Conservation (phyloP, 2,888 invertebrate species). For the Rosalia funebris region DNA sequence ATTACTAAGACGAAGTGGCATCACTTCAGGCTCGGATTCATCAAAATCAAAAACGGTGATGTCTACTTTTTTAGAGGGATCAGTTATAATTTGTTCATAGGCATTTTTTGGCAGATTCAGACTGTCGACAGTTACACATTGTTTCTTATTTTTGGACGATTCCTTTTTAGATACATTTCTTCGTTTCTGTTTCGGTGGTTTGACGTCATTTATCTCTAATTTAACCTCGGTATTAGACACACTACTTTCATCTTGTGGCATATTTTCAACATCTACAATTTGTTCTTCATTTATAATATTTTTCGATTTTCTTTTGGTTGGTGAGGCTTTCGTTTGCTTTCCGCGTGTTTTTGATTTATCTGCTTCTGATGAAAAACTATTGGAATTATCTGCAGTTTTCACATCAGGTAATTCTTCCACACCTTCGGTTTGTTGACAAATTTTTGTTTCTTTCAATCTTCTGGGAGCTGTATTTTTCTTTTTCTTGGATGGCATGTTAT, state of each 20-base stretch:
- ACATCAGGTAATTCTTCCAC: too few species aligned
- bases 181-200: background rate
- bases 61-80: conserved; percentile 24
- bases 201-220: too few species aligned
- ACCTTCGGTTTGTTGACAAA: too few species aligned
- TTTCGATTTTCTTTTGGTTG: background rate
- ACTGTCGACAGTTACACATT: background rate
- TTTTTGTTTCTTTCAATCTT: too few species aligned
- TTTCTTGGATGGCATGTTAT: too few species aligned
- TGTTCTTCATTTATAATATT: too few species aligned
- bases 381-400: too few species aligned
- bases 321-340: background rate
- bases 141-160: background rate
- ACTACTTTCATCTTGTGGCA: too few species aligned
- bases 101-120: conserved; percentile 7
- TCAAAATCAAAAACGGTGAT: conserved; percentile 40
- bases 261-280: too few species aligned
- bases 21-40: conserved; percentile 32
- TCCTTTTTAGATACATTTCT: background rate
- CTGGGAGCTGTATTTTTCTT: too few species aligned
- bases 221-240: too few species aligned
- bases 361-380: background rate
- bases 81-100: too few species aligned
- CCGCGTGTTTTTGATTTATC: background rate
- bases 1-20: conserved; percentile 19